Percentiles rank a stretch among this genome's conserved stretches.
Evolutionary conservation across 2,113 vertebrate genomes (phyloP).

Genomic region (Indicator indicator): DNA sequence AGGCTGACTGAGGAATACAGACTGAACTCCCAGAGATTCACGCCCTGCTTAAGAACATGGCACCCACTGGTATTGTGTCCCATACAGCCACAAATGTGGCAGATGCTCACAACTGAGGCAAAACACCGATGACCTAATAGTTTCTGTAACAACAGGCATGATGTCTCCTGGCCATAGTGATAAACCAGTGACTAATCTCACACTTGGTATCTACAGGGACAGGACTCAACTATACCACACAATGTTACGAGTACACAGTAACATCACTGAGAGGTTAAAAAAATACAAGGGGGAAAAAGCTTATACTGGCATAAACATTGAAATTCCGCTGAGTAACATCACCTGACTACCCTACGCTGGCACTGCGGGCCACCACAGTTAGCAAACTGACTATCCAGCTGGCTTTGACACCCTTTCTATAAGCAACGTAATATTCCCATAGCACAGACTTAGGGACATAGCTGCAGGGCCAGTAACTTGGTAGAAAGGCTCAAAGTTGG

Average conservation of each 20-base stretch:
- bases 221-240: neutral
- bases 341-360: neutral
- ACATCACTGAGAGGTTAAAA: neutral
- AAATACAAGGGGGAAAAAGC: neutral
- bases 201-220: neutral
- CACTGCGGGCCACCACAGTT: neutral
- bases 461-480: conserved; percentile 25
- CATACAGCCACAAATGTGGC: neutral
- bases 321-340: neutral
- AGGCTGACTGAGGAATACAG: neutral
- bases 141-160: neutral
- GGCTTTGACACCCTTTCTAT: neutral
- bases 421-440: neutral
- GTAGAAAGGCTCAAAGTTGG: conserved; percentile 47
- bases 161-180: neutral
- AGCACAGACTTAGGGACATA: neutral
- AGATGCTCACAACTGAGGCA: neutral
- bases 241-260: neutral
- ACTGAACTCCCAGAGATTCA: conserved; percentile 20
- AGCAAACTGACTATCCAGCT: neutral
- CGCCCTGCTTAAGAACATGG: neutral
- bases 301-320: neutral
- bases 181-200: neutral
- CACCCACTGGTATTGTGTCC: neutral
- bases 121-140: neutral